Base-by-base conservation (phyloP, 2,113 vertebrate species). In the Lepus timidus region DNA sequence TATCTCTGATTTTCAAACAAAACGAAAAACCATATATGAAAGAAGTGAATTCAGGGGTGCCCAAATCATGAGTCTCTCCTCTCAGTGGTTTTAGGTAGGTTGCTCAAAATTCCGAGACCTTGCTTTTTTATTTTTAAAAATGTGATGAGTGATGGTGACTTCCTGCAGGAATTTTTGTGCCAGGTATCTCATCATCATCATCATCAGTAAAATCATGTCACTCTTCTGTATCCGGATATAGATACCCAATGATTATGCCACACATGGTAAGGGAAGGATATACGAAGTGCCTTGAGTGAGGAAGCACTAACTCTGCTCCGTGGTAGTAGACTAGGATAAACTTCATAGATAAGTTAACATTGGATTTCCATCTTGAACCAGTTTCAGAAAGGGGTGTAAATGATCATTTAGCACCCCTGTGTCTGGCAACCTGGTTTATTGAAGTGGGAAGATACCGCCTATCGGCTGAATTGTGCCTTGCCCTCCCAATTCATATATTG, bases 201-300 rank as follows among this genome's bases (percentile, higher is more conserved):
- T 19, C 1, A 11, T 27, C 20, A 29, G 44, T 44, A 44, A 6
- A 44, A 44, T 44, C 44, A 8, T 2, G 9, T 31, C 3, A 1
- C 12, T 11, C 23, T 74, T 13, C 20, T 80, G 9, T 65, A 17
- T 44, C 20, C 55, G 75, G 51, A 12, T 23, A 1, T 58, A 25
- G 17, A 14, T 76, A 16, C 10, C 14, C 55, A 11, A 1, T 3
- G 49, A 33, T 49, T 4, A 13, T 9, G 4, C 10, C 13, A 0
- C 14, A 1, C 14, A 64, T 22, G 2, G 10, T 27, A 22, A 44
- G 78, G 19, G 36, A 68, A 17, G 10, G 71, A 2, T 19, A 31
- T 22, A 22, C 11, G 4, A 51, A 71, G 31, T 3, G 3, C 74
- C 14, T 70, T 49, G 36, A 65, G 4, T 49, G 25, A 90, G 44